Evolutionary conservation across 2,797 vertebrate species (phyloP), one percentile per base, ranked within the genome.

Genomic region (Hephaestus fuliginosus): DNA sequence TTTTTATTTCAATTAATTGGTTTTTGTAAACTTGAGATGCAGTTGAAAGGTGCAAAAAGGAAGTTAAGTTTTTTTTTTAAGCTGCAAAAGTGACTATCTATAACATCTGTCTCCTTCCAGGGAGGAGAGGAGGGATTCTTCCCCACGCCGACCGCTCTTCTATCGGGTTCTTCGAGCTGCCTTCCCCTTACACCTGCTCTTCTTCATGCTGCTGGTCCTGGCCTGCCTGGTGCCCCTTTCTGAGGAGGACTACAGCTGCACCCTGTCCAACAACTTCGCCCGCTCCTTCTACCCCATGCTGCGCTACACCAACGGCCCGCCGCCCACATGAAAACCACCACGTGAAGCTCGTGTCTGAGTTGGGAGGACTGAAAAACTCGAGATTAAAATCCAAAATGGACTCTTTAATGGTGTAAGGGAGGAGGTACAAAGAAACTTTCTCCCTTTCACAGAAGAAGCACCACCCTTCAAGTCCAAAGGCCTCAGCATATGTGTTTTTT

Each of bases 201-300:
- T 98, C 5, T 89, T 98, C 0, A 70, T 98, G 66, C 95, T 99
- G n/a, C 84, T 99, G 77, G 88, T 97, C 0, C 91, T 98, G 86
- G 93, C 95, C 66, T 97, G 95, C 86, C 89, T 98, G 92, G 91
- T 98, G 56, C 97, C 97, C 0, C 91, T 92, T 48, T 96, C 96
- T 0, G 95, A 97, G 7, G 96, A 97, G 0, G 95, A 97, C 85
- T 96, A 96, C 95, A 97, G 97, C 95, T 99, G 98, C 57, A 93
- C 96, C 0, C 95, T 96, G 67, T 95, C 96, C 90, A 99, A 99
- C 93, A 98, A 98, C 95, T 99, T 99, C 0, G 98, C 98, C 70
- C 96, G 96, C 49, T 99, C 98, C 67, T 98, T 99, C 83, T 96
- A 98, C 89, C 97, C 97, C 14, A 99, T 98, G 98, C 96, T 99